Base-by-base conservation (phyloP, 2,797 vertebrate species). In the Mionectes olivaceus region DNA sequence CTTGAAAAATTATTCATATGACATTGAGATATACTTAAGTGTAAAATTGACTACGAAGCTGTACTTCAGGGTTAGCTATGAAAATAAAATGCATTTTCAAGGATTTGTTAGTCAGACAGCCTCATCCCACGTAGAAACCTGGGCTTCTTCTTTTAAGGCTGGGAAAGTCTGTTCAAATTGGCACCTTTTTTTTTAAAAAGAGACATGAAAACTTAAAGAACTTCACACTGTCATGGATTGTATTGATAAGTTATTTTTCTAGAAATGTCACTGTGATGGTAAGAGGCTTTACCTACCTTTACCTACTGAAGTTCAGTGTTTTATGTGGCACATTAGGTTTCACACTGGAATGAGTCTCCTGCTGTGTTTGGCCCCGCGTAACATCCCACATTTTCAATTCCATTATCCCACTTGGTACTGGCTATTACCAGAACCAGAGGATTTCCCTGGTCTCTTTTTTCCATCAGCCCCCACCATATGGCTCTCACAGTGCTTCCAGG, bases 371-470 rank as follows among this genome's bases (percentile, higher is more conserved):
- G 33, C 28, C 21, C 63, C 10, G 2, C 39, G 33, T 82, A 79
- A 56, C 33, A 67, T 59, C 33, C 35, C 25, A 21, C 50, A 19
- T 69, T 83, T 89, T 76, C 71, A 69, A 56, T 83, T 65, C n/a
- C 21, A 5, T 76, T 78, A 49, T 52, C 27, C 35, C 19, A 50
- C 77, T 81, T 78, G 35, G 32, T 81, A 63, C 69, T 41, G 50
- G 32, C 63, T 37, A 1, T 76, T 86, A 63, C 22, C 59, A 89
- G 50, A 70, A 70, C 84, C 63, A 50, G 69, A 63, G 83, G 39
- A 71, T 78, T 81, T 86, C 71, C 57, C 46, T 79, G 83, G 35
- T 83, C 61, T 85, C 78, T 68, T 86, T 94, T 95, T 82, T 90
- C 81, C 47, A n/a, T 90, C 74, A 83, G 27, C 35, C 27, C 4